phyloP scores from a whole-genome alignment of 2,113 vertebrate species.

The Grammomys dolichurus region DNA sequence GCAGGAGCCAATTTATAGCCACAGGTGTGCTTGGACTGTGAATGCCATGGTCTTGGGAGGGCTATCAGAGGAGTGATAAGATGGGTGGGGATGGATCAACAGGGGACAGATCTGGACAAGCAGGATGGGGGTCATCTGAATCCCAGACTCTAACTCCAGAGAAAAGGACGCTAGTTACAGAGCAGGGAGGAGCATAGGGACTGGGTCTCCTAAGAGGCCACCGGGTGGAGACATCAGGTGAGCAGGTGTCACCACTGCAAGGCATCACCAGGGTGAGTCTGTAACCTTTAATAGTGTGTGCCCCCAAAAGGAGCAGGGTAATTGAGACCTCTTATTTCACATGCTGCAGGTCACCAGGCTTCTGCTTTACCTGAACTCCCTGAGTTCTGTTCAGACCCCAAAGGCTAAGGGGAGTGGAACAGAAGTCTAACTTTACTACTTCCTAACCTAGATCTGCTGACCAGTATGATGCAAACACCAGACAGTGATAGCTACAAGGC shows the following conservation, averaged over 20 bases:
- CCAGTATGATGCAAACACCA: not conserved
- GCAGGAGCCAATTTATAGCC: not conserved
- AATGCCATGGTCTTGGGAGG: not conserved
- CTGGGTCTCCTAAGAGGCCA: not conserved
- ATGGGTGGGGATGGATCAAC: not conserved
- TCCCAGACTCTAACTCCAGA: not conserved
- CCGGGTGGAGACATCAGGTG: not conserved
- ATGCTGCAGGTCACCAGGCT: not conserved
- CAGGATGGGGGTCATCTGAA: not conserved
- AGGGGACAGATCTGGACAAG: not conserved
- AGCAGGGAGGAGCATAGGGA: not conserved
- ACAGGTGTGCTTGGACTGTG: not conserved
- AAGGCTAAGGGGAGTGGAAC: fast-evolving
- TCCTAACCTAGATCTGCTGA: too few species aligned
- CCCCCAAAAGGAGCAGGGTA: not conserved
- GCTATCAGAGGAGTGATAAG: not conserved
- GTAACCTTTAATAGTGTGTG: not conserved
- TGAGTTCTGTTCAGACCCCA: not conserved
- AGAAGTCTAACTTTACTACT: not conserved
- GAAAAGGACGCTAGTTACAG: not conserved
- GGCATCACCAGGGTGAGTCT: too few species aligned
- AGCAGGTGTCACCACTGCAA: not conserved
- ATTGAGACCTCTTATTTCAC: not conserved
- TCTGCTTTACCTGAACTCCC: not conserved
- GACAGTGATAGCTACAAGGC: fast-evolving